Conservation (phyloP, 2,888 invertebrate genomes). For the Chorisops tibialis region DNA sequence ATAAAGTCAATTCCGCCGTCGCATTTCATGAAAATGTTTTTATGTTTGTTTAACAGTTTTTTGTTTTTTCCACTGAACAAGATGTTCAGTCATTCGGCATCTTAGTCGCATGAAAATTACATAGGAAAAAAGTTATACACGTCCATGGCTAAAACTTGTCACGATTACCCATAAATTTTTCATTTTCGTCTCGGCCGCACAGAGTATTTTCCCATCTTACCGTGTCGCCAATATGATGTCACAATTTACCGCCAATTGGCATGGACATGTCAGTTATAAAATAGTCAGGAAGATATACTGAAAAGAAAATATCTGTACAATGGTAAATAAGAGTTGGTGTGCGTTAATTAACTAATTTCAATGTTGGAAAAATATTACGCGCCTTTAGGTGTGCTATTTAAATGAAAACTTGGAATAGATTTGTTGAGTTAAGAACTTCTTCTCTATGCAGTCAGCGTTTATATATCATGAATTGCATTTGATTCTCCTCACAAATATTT, state of each 20-base stretch:
- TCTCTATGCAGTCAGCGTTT: too few species aligned
- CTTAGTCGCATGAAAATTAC: slow-evolving; percentile 37
- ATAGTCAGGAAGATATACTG: neutral
- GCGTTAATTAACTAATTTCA: too few species aligned
- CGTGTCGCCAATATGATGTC: slow-evolving; percentile 24
- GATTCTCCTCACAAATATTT: too few species aligned
- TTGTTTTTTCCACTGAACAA: slow-evolving; percentile 30
- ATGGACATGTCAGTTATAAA: neutral
- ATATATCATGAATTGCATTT: too few species aligned
- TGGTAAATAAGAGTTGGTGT: too few species aligned
- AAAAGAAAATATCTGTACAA: neutral
- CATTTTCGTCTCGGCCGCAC: slow-evolving; percentile 21
- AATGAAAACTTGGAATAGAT: too few species aligned
- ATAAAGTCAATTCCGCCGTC: neutral
- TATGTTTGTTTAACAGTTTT: slow-evolving; percentile 29
- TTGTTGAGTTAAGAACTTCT: too few species aligned
- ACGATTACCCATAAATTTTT: slow-evolving; percentile 39
- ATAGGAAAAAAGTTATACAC: slow-evolving; percentile 37
- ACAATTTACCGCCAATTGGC: slow-evolving; percentile 19
- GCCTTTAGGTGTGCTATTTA: too few species aligned
- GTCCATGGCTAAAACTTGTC: slow-evolving; percentile 35
- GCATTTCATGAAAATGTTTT: slow-evolving; percentile 27
- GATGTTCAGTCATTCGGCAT: slow-evolving; percentile 28
- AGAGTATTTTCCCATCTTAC: slow-evolving; percentile 15
- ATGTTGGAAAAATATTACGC: too few species aligned